Conservation (phyloP, 2,888 invertebrate species). For the Slavum lentiscoides region DNA sequence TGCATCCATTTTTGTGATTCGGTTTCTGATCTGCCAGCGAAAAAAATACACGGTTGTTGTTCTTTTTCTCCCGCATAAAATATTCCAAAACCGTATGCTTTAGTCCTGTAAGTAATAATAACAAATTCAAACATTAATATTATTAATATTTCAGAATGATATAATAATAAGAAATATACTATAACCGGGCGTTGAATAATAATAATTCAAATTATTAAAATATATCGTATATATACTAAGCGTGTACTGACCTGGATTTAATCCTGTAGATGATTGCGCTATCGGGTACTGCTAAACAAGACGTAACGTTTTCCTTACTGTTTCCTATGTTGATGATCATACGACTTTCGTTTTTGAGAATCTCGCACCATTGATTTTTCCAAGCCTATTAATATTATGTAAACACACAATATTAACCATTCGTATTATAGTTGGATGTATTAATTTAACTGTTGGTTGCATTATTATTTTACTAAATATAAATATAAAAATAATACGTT, state of each 20-base stretch:
- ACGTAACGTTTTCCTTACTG: constrained; percentile 59
- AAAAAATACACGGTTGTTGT: constrained; percentile 68
- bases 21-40: constrained; percentile 68
- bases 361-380: constrained; percentile 70
- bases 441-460: background rate
- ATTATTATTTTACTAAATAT: no score
- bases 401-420: constrained; percentile 37
- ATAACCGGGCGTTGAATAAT: no score
- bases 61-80: constrained; percentile 62
- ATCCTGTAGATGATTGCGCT: constrained; percentile 68
- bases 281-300: constrained; percentile 65
- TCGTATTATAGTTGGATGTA: background rate
- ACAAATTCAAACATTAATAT: background rate
- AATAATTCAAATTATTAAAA: no score
- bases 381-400: constrained; percentile 62
- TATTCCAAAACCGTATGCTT: constrained; percentile 72
- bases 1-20: constrained; percentile 74
- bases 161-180: no score
- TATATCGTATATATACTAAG: no score
- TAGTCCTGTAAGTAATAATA: constrained; percentile 61
- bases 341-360: constrained; percentile 61
- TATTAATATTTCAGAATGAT: background rate
- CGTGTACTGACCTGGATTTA: constrained; percentile 63
- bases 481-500: no score
- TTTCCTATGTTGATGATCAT: constrained; percentile 55